A percentile compares a stretch with the other conserved stretches of the same genome.
These are phyloP conservation scores for Sarcophaga variegata DNA, from an alignment of 2,888 invertebrate species.

Conservation along the genomic window DNA sequence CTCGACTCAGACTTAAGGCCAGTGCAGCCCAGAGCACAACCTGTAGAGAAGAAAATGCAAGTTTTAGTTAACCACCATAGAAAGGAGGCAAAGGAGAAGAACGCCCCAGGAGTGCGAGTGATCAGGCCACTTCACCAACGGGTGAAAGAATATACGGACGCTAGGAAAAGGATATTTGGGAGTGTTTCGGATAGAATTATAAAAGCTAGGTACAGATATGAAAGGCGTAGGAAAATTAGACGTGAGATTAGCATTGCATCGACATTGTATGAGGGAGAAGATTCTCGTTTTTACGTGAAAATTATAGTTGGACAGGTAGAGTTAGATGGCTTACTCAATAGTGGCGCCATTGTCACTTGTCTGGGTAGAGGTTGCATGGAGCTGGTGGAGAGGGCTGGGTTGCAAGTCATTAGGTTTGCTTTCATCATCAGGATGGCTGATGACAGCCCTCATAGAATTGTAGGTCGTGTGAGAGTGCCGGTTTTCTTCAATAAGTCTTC, in stretches of 20 bases:
- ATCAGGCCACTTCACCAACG: not conserved
- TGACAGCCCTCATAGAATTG: not conserved
- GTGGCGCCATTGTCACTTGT: not conserved
- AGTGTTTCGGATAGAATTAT: not conserved
- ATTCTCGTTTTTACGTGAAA: not conserved
- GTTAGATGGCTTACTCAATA: not conserved
- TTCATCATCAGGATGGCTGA: slow-evolving; percentile 19
- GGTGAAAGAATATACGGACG: not conserved
- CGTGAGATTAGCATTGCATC: not conserved
- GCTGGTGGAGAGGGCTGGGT: not conserved
- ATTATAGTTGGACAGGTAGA: not conserved
- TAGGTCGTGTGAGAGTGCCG: not conserved
- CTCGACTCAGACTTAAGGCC: too few relatives aligned
- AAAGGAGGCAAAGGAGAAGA: not conserved
- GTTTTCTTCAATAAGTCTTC: not conserved
- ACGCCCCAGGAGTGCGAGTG: too few relatives aligned
- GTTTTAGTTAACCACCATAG: not conserved
- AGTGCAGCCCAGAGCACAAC: too few relatives aligned
- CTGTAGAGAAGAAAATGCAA: too few relatives aligned
- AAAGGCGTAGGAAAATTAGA: not conserved
- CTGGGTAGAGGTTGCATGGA: not conserved
- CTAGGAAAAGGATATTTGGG: not conserved
- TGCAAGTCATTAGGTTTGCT: not conserved
- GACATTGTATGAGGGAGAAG: not conserved
- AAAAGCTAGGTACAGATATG: not conserved